Conservation (phyloP, 2,113 vertebrate genomes). For the Tautogolabrus adspersus region DNA sequence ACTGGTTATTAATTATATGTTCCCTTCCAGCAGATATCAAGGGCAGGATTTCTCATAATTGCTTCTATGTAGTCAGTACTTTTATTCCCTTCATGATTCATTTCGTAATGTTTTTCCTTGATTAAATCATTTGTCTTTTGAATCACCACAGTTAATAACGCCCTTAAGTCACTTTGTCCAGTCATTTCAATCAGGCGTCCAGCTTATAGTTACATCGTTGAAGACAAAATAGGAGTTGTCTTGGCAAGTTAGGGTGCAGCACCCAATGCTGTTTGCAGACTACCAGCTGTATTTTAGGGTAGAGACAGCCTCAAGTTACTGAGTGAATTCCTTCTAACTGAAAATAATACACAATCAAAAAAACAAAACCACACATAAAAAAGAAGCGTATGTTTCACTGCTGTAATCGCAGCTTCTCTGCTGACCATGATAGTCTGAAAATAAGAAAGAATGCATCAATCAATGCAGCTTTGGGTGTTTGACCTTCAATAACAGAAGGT, state of each 20-base stretch:
- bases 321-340: neutral
- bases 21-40: constrained; percentile 2
- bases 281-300: neutral
- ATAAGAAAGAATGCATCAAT: too few relatives aligned
- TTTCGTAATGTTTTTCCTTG: neutral
- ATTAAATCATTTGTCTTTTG: constrained; percentile 2
- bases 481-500: too few relatives aligned
- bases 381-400: too few relatives aligned
- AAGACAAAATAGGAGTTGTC: neutral
- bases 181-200: neutral
- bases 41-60: neutral
- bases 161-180: neutral
- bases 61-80: neutral
- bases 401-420: too few relatives aligned
- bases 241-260: neutral
- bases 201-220: neutral
- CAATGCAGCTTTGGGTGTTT: too few relatives aligned
- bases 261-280: neutral
- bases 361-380: neutral
- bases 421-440: too few relatives aligned
- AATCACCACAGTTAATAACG: neutral
- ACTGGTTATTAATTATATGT: constrained; percentile 6
- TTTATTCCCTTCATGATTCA: neutral
- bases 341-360: neutral
- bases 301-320: neutral